Base-by-base conservation (phyloP, 2,888 invertebrate species). In the Oeneis ivallda region DNA sequence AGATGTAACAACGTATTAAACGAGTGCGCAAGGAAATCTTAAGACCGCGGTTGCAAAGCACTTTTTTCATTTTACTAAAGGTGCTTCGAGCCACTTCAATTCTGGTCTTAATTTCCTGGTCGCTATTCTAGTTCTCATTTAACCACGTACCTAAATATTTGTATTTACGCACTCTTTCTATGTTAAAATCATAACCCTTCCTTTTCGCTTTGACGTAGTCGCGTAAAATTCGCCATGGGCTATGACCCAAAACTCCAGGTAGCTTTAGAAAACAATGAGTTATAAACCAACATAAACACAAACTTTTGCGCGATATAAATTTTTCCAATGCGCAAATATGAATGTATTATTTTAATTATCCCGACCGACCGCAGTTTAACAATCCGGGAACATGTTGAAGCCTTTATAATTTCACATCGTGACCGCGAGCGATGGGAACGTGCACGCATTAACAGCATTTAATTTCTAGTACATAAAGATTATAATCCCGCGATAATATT, bases 281-380 rank as follows among this genome's bases (percentile, higher is more conserved):
- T 4, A n/a, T n/a, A 47, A 47, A 47, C 17, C 17, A 47, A 15
- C 7, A 8, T 17, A 50, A 50, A 50, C 13, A 50, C 11, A 13
- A 34, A 37, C 41, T 13, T 56, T 13, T 3, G n/a, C 56, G 8
- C 56, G 19, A 19, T 56, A 62, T 39, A 60, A 53, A 37, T 62
- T 61, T 52, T 58, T 34, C 58, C 43, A 47, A 34, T 58, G 47
- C 47, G 47, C 45, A 60, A 60, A 60, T 60, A 60, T 60, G 49
- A 49, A 49, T 47, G 58, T 58, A 58, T 58, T 41, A 41, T 63
- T 57, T 64, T 64, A 64, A 64, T 64, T 64, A 64, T 64, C 53
- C 37, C 41, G 19, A 26, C 34, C 34, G 8, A 43, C 59, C 64
- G 47, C 59, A 60, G 41, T 45, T 59, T 59, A 64, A 64, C 59